Conservation (phyloP, 2,888 invertebrate species). For the Leptopilina syphax region DNA sequence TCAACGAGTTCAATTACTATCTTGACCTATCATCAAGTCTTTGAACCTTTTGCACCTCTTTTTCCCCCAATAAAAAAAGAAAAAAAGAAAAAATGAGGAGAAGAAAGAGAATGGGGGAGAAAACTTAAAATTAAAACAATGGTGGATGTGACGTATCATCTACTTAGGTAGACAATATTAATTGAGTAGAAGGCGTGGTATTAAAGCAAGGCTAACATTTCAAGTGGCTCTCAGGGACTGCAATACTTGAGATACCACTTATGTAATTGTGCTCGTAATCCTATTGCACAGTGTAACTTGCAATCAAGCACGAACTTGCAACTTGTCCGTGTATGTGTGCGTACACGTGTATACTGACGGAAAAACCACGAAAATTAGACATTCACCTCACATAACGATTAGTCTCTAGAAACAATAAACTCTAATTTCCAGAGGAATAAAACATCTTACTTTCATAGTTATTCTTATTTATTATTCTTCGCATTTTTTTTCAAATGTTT, state of each 20-base stretch:
- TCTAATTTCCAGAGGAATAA: constrained; percentile 4
- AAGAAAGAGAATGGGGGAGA: not conserved
- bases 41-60: constrained; percentile 8
- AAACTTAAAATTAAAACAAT: constrained; percentile 50
- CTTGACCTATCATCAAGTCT: constrained; percentile 28
- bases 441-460: not conserved
- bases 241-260: constrained; percentile 50
- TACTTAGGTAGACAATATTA: constrained; percentile 45
- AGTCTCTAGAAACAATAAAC: constrained; percentile 7
- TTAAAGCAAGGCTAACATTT: constrained; percentile 25
- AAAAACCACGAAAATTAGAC: constrained; percentile 32
- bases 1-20: not conserved
- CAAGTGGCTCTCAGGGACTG: constrained; percentile 23
- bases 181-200: constrained; percentile 44
- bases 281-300: constrained; percentile 42
- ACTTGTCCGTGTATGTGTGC: not conserved
- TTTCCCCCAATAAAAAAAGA: not conserved
- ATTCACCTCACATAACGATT: constrained; percentile 17
- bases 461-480: not conserved
- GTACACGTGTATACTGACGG: not conserved
- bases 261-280: constrained; percentile 60
- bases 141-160: constrained; percentile 56
- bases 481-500: not conserved
- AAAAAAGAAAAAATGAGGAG: not conserved
- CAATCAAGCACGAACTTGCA: constrained; percentile 41